Evolutionary conservation across 2,113 vertebrate species (phyloP), one percentile per base, ranked within the genome.

Genomic region (Scortum barcoo): DNA sequence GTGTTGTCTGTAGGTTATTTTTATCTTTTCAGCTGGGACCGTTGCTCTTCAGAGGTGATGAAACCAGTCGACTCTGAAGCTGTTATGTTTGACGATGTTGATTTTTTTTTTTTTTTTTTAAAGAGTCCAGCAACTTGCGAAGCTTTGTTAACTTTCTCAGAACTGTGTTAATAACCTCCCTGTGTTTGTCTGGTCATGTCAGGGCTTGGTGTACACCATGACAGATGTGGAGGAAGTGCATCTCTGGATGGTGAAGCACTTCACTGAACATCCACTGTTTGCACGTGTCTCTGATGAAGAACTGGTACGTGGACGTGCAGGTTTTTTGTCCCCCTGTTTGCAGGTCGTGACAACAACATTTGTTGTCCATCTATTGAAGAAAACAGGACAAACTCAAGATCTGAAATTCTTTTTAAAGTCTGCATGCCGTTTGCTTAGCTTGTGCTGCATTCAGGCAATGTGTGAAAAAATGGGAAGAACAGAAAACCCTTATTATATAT

Each of bases 221-320:
- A 97, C 97, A 0, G 97, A 98, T 72, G 97, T 98, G 78, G 95
- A 96, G 84, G 97, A 98, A 50, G 96, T 97, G 1, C 96, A 98
- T 63, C 58, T 94, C 22, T 98, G 97, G 97, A 98, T 98, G 94
- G 95, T 97, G 63, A 96, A 94, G 63, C 97, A 98, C 85, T 97
- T 98, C 83, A 94, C 90, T 24, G 95, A 95, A 67, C 97, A 98
- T 85, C 96, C 96, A 0, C 94, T 98, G 65, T 98, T 98, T 80
- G 86, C 93, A 72, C 92, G 90, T 3, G 96, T 97, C 46, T 51
- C 94, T 0, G 88, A 96, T 56, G 95, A 96, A n/a, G 94, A 97
- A 17, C 94, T 98, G 96, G 97, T 97, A 93, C 0, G 92, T 82
- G 54, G 22, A 58, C 28, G 5, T 93, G 91, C 78, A 54, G 5